Evolutionary conservation across 2,113 vertebrate genomes (phyloP).

Genomic region (Myrmecophaga tridactyla): DNA sequence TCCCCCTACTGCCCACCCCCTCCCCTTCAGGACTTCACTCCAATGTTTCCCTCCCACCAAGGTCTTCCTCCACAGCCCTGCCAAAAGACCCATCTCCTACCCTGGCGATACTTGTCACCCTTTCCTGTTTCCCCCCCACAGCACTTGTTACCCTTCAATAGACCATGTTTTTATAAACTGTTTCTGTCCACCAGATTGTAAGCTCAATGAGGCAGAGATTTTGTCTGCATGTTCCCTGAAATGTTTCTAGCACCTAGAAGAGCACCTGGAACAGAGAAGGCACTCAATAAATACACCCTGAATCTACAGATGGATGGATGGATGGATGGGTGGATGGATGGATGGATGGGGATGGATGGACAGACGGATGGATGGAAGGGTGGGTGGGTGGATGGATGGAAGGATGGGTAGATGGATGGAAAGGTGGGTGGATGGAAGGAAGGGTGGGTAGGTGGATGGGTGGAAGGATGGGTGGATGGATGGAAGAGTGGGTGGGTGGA

Average conservation of each 20-base stretch:
- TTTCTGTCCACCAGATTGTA: background rate
- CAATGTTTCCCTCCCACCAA: background rate
- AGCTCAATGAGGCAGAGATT: background rate
- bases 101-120: fast-evolving
- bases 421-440: too few species aligned
- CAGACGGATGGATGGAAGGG: too few species aligned
- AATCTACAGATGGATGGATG: too few species aligned
- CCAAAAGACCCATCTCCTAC: background rate
- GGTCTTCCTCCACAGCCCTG: background rate
- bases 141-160: background rate
- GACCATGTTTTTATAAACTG: background rate
- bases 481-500: too few species aligned
- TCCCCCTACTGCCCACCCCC: background rate
- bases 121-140: background rate
- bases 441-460: too few species aligned
- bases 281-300: background rate
- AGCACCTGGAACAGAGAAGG: background rate
- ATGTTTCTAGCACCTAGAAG: background rate
- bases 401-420: too few species aligned
- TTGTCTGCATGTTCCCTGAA: background rate
- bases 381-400: too few species aligned
- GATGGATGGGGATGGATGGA: too few species aligned
- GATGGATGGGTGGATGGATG: too few species aligned
- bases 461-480: too few species aligned
- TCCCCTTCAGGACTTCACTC: background rate